A percentile compares a stretch with the other conserved stretches of the same genome.
Conservation (phyloP, 2,888 invertebrate species). For the Eupithecia exiguata region DNA sequence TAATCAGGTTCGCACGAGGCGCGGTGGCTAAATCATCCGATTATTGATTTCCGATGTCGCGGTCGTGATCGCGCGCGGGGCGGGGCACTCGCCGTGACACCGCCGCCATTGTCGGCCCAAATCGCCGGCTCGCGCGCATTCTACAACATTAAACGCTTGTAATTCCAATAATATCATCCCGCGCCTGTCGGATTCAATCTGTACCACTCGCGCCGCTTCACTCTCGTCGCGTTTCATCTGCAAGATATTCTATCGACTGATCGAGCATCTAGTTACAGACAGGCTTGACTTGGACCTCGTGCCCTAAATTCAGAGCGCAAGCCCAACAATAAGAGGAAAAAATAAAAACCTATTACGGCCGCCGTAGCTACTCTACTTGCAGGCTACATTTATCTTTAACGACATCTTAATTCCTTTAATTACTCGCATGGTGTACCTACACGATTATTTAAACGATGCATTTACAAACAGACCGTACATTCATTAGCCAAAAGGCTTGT, state of each 20-base stretch:
- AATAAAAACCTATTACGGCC: conserved; percentile 44
- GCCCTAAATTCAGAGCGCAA: conserved; percentile 52
- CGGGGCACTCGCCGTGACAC: conserved; percentile 77
- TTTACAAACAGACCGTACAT: conserved; percentile 39
- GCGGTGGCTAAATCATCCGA: conserved; percentile 83
- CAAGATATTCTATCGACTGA: conserved; percentile 44
- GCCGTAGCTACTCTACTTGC: conserved; percentile 21
- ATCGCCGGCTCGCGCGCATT: conserved; percentile 68
- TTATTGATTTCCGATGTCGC: conserved; percentile 84
- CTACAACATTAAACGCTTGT: conserved; percentile 81
- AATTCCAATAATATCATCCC: conserved; percentile 81
- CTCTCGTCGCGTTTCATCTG: conserved; percentile 64
- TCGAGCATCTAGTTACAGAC: conserved; percentile 45
- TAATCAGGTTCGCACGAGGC: conserved; percentile 84
- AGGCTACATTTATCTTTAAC: conserved; percentile 41
- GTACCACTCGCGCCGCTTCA: conserved; percentile 51
- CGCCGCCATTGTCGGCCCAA: conserved; percentile 75
- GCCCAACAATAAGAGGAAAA: conserved; percentile 36
- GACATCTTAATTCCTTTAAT: conserved; percentile 52
- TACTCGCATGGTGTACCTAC: conserved; percentile 47
- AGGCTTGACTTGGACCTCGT: conserved; percentile 56
- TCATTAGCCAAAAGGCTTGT: conserved; percentile 38
- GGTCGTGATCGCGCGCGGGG: conserved; percentile 81
- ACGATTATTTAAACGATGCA: conserved; percentile 49
- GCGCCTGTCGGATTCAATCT: conserved; percentile 76